A percentile compares a stretch with the other conserved stretches of the same genome.
Evolutionary conservation across 2,797 vertebrate species (phyloP).

Genomic region (Ibycter americanus): DNA sequence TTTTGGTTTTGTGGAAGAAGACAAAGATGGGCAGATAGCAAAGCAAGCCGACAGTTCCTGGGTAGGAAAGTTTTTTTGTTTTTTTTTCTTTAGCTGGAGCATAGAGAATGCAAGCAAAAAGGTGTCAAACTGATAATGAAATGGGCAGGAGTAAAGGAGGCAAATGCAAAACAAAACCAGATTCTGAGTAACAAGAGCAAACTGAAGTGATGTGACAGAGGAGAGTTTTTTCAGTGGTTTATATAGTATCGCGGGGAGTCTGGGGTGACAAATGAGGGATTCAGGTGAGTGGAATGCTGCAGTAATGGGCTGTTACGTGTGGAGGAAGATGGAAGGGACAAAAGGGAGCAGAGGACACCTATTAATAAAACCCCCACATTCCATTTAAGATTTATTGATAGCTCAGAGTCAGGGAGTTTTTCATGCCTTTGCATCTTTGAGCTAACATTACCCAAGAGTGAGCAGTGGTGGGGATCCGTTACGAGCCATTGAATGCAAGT

Average conservation of each 20-base stretch:
- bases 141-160: neutral
- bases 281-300: neutral
- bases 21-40: neutral
- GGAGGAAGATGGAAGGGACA: slow-evolving; percentile 2
- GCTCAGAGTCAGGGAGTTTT: neutral
- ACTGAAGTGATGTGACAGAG: neutral
- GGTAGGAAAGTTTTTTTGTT: neutral
- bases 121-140: neutral
- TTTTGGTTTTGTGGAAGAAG: neutral
- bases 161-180: neutral
- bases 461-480: neutral
- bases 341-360: neutral
- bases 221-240: neutral
- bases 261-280: neutral
- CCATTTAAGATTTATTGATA: slow-evolving; percentile 19
- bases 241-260: neutral
- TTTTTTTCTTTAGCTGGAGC: neutral
- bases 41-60: neutral
- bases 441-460: neutral
- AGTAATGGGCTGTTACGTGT: neutral
- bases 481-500: neutral
- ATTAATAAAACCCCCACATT: neutral
- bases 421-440: neutral
- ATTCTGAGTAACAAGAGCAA: neutral
- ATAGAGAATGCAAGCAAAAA: neutral